These are phyloP conservation scores for Chironomus tepperi DNA, from an alignment of 1,140 invertebrate genomes.

Conservation along the genomic window DNA sequence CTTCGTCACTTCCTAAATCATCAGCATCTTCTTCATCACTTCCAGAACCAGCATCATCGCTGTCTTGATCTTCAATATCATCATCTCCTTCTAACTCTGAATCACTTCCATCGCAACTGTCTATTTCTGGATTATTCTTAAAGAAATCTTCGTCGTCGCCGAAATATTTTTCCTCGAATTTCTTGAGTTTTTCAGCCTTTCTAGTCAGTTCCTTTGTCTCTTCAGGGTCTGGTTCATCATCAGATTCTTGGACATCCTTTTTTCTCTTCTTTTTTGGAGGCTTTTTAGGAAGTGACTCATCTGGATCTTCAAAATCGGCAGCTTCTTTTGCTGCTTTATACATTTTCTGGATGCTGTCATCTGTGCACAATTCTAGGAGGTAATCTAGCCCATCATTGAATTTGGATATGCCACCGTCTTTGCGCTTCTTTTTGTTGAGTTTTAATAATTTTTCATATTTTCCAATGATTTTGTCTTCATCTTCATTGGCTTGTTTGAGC, in stretches of 20 bases:
- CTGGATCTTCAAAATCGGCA: constrained; percentile 37
- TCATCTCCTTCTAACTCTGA: constrained; percentile 28
- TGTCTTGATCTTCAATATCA: constrained; percentile 28
- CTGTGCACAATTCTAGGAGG: constrained; percentile 78
- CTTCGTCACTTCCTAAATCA: constrained; percentile 30
- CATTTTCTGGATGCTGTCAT: constrained; percentile 54
- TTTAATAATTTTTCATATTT: constrained; percentile 76
- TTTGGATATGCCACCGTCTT: constrained; percentile 31
- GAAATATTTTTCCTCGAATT: constrained; percentile 25
- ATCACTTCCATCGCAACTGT: constrained; percentile 22
- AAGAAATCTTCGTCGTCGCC: constrained; percentile 26
- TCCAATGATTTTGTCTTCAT: constrained; percentile 72
- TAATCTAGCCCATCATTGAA: constrained; percentile 71
- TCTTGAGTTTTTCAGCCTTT: constrained; percentile 7
- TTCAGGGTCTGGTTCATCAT: constrained; percentile 29
- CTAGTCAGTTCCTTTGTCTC: constrained; percentile 27
- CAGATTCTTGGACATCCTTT: constrained; percentile 27
- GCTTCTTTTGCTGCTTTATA: constrained; percentile 54
- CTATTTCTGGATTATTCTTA: constrained; percentile 21
- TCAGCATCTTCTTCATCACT: constrained; percentile 28
- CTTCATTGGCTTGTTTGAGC: constrained; percentile 58
- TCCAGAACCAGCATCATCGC: constrained; percentile 29
- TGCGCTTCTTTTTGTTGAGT: constrained; percentile 68
- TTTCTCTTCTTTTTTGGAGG: constrained; percentile 38
- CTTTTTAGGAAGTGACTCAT: constrained; percentile 49